phyloP scores from a whole-genome alignment of 2,113 vertebrate species.

The Calonectris borealis region DNA sequence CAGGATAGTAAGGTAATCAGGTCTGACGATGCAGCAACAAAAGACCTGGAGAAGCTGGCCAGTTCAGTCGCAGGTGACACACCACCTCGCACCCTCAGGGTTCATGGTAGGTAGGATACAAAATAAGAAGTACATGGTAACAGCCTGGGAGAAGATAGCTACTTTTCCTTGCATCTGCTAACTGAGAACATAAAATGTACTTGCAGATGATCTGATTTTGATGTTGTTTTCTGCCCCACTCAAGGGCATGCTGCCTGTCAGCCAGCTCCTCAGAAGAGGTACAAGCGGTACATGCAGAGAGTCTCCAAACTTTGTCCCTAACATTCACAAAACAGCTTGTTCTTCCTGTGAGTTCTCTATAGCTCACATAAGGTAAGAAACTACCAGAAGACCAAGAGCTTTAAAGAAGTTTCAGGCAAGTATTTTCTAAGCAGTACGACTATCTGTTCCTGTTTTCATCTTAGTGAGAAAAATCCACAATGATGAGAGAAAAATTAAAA shows the following conservation, averaged over 20 bases:
- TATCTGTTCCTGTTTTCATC: neutral
- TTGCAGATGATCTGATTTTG: neutral
- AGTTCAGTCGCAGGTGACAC: neutral
- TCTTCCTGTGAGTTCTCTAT: neutral
- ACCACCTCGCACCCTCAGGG: neutral
- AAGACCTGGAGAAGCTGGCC: neutral
- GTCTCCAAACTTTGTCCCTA: neutral
- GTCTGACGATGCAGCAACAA: neutral
- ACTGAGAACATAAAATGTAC: neutral
- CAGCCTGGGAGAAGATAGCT: neutral
- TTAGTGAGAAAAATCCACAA: neutral
- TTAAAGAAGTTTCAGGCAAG: neutral
- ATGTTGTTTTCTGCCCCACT: neutral
- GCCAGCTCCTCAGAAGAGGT: neutral
- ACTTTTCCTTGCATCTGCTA: neutral
- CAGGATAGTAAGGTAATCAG: neutral
- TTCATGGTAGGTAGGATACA: neutral
- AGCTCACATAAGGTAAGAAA: neutral
- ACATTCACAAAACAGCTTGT: neutral
- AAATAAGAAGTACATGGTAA: neutral
- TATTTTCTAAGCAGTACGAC: neutral
- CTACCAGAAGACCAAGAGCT: neutral
- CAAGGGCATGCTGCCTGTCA: neutral
- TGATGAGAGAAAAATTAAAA: neutral
- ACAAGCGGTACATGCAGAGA: neutral